These are phyloP conservation scores for Tachysurus fulvidraco DNA, from an alignment of 2,113 vertebrate genomes.

Conservation along the genomic window DNA sequence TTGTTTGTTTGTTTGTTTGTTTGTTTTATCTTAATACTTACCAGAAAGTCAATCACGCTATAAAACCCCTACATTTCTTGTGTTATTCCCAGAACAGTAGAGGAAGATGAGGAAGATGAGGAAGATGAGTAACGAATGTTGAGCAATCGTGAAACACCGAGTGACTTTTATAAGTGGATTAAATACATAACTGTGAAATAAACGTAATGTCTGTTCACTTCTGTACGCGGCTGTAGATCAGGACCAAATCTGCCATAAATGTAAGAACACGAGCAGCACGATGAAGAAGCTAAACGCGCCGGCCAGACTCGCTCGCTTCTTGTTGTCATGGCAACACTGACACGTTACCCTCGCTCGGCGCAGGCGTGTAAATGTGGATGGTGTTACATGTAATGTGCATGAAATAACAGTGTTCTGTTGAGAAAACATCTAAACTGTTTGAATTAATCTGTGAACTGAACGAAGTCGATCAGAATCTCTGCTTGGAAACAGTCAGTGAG, in stretches of 20 bases:
- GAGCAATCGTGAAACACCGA: no score
- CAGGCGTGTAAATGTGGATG: not conserved
- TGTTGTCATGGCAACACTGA: constrained; percentile 23
- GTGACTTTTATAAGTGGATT: not conserved
- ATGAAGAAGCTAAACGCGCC: not conserved
- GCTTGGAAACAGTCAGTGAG: not conserved
- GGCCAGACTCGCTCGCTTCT: not conserved
- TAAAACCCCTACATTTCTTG: not conserved
- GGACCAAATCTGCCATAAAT: not conserved
- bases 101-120: no score
- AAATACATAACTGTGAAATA: not conserved
- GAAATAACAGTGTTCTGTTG: not conserved
- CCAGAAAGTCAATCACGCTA: not conserved
- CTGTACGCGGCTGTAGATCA: not conserved
- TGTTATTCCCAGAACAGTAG: not conserved
- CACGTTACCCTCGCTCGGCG: not conserved
- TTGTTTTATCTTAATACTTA: not conserved
- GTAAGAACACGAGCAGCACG: not conserved
- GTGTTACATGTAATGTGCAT: not conserved
- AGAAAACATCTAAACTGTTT: not conserved
- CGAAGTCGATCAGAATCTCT: not conserved
- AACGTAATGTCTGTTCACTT: not conserved
- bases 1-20: no score
- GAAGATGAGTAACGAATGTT: no score
- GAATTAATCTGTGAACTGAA: not conserved